A percentile compares a stretch with the other conserved stretches of the same genome.
Conservation (phyloP, 1,140 invertebrate species). For the Liolophura sinensis region DNA sequence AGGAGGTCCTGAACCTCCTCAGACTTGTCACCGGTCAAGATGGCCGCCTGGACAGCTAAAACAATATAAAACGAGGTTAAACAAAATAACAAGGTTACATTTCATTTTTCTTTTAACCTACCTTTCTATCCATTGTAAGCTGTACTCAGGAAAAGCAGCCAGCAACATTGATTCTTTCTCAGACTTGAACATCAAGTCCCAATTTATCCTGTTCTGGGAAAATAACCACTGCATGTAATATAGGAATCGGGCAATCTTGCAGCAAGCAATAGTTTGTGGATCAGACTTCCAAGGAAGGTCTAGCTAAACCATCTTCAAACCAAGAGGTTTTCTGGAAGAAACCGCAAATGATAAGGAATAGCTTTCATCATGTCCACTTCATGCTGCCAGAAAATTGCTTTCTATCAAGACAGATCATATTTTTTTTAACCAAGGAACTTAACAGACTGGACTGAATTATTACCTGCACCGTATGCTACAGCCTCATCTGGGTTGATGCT, state of each 20-base stretch:
- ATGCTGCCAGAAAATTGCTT: too few relatives aligned
- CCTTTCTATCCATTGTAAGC: not conserved
- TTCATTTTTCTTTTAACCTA: not conserved
- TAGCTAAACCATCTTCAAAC: not conserved
- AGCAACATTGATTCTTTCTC: too few relatives aligned
- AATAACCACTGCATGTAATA: too few relatives aligned
- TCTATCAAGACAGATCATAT: too few relatives aligned
- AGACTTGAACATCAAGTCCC: too few relatives aligned
- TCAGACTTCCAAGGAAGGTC: not conserved
- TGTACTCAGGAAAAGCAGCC: not conserved
- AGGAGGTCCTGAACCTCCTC: conserved; percentile 42
- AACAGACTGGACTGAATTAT: not conserved
- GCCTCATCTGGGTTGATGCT: conserved; percentile 61
- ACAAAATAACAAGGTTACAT: not conserved
- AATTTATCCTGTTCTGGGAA: too few relatives aligned
- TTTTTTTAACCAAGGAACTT: too few relatives aligned
- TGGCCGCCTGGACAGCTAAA: conserved; percentile 60
- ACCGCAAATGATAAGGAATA: too few relatives aligned
- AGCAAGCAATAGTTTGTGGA: not conserved
- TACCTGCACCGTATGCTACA: conserved; percentile 62
- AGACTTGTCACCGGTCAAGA: conserved; percentile 40
- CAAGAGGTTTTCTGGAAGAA: too few relatives aligned
- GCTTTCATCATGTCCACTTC: too few relatives aligned
- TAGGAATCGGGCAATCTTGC: too few relatives aligned
- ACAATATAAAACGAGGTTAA: not conserved